Conservation (phyloP, 2,113 vertebrate species). For the Brachionichthys hirsutus region DNA sequence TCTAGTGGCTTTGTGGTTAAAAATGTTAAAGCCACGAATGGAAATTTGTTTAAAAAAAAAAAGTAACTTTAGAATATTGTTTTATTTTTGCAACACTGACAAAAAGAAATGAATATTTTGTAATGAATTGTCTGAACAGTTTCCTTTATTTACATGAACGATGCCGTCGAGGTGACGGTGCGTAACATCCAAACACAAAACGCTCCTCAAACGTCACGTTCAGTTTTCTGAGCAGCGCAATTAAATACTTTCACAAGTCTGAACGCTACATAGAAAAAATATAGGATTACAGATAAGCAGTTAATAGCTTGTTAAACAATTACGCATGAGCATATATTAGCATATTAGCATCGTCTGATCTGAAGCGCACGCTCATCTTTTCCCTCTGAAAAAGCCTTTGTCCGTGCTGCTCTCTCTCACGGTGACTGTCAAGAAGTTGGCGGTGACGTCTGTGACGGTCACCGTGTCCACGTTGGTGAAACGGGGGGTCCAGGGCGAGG, state of each 20-base stretch:
- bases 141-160: neutral
- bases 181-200: neutral
- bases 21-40: neutral
- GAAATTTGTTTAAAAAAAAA: neutral
- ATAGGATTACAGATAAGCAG: conserved; percentile 48
- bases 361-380: conserved; percentile 79
- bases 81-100: neutral
- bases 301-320: conserved; percentile 34
- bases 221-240: conserved; percentile 46
- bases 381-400: conserved; percentile 94
- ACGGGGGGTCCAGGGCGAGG: conserved; percentile 86
- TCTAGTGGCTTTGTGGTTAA: neutral
- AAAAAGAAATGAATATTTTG: neutral
- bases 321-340: neutral
- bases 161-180: neutral
- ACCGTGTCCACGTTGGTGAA: conserved; percentile 90
- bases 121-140: neutral
- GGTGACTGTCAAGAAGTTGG: conserved; percentile 96
- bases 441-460: conserved; percentile 94
- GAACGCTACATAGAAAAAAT: conserved; percentile 64
- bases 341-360: conserved; percentile 1
- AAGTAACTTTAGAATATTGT: neutral
- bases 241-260: conserved; percentile 57
- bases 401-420: conserved; percentile 97
- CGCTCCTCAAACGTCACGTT: conserved; percentile 9